Conservation (phyloP, 2,888 invertebrate species). For the Serripes groenlandicus region DNA sequence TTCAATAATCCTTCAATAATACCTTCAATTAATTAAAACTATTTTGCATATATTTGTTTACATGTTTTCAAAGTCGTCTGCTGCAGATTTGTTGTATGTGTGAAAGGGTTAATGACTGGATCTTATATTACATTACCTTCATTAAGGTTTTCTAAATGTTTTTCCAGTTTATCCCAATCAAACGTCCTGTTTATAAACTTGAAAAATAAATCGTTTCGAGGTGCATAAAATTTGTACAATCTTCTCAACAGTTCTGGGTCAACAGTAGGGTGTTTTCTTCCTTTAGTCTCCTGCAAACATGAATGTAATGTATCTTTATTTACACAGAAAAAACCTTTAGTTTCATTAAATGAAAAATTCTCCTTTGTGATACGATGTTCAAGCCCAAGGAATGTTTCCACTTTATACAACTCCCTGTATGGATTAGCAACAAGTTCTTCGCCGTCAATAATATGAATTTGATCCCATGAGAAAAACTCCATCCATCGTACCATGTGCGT, state of each 20-base stretch:
- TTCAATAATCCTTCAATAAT: too few relatives aligned
- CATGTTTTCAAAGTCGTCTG: too few relatives aligned
- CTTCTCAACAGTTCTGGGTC: conserved; percentile 89
- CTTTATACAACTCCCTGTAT: conserved; percentile 73
- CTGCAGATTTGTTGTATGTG: too few relatives aligned
- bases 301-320: conserved; percentile 89
- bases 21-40: too few relatives aligned
- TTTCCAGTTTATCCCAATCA: conserved; percentile 93
- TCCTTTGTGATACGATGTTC: conserved; percentile 86
- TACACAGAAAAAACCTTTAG: conserved; percentile 97
- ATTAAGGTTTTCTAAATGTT: too few relatives aligned
- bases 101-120: too few relatives aligned
- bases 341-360: conserved; percentile 98
- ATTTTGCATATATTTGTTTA: too few relatives aligned
- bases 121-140: too few relatives aligned
- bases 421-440: conserved; percentile 79
- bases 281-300: conserved; percentile 96
- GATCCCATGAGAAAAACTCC: conserved; percentile 95
- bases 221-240: conserved; percentile 80
- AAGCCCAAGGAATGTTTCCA: conserved; percentile 80
- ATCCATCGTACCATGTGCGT: conserved; percentile 95
- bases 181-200: conserved; percentile 96
- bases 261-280: conserved; percentile 94
- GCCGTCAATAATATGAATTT: conserved; percentile 95
- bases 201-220: conserved; percentile 87